Conservation (phyloP, 2,888 invertebrate species). For the Tachystola acroxantha region DNA sequence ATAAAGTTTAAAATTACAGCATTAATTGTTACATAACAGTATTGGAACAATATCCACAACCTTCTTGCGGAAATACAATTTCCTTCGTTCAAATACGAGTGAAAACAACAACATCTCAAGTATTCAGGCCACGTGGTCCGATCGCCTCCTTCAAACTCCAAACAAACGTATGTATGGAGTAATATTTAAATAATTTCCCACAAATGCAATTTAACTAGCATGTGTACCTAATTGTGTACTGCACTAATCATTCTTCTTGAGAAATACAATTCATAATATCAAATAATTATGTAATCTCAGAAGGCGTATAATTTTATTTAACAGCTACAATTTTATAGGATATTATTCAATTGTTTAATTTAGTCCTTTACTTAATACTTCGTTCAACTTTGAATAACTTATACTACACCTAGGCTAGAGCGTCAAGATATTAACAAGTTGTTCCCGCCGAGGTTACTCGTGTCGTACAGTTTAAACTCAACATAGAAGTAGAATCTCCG, state of each 20-base stretch:
- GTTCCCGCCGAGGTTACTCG: conserved; percentile 54
- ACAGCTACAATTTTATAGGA: conserved; percentile 52
- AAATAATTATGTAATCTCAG: conserved; percentile 46
- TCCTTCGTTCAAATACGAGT: too few relatives aligned
- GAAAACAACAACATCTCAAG: too few relatives aligned
- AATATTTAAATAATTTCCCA: too few relatives aligned
- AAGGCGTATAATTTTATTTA: conserved; percentile 49
- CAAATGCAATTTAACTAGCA: too few relatives aligned
- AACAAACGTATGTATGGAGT: too few relatives aligned
- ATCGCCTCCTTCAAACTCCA: too few relatives aligned
- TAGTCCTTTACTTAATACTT: conserved; percentile 47
- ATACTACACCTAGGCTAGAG: conserved; percentile 50
- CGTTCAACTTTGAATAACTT: conserved; percentile 51
- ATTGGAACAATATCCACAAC: too few relatives aligned
- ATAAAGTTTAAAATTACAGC: too few relatives aligned
- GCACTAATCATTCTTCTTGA: conserved; percentile 38
- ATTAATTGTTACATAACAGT: too few relatives aligned
- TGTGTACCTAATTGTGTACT: too few relatives aligned
- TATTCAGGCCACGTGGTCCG: too few relatives aligned
- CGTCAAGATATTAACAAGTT: conserved; percentile 51
- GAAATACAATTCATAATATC: conserved; percentile 26
- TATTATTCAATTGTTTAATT: conserved; percentile 39
- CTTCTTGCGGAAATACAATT: too few relatives aligned
- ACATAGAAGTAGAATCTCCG: neutral
- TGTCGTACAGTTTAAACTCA: conserved; percentile 28